Base-by-base conservation (phyloP, 2,797 vertebrate genomes). In the Syngnathus rostellatus region DNA sequence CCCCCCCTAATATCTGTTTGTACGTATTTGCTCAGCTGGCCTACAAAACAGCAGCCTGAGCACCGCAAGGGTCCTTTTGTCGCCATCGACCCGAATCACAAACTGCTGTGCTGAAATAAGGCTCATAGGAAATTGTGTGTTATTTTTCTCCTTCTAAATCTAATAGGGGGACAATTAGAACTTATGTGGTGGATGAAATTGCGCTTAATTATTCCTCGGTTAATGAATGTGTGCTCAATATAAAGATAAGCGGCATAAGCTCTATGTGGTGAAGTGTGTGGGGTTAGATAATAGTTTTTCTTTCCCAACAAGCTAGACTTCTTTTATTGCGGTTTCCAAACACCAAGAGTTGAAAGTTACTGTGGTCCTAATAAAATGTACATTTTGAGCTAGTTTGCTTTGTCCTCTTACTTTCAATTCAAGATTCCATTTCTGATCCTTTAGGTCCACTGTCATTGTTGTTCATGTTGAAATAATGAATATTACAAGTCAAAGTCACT, bases 51-150 rank as follows among this genome's bases (percentile, higher is more conserved):
- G 51, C 72, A 72, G 73, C 46, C 68, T 65, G 66, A 41, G 43
- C 9, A 23, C 59, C 79, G 70, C 67, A 57, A 48, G 68, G 77
- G 77, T 74, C 57, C 41, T 37, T 71, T 77, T 72, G 72, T 64
- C 39, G 0, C 67, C 74, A 82, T 85, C 68, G 64, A 78, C 64
- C 72, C 71, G 66, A 71, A 84, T 89, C 79, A 84, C 69, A 65
- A 66, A 69, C 67, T 64, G 62, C 68, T 67, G 55, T 63, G 11
- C 45, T 68, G 59, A 73, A 77, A 82, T 75, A 65, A 66, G 65
- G 38, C 81, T 83, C 67, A 57, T 65, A 69, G 65, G 62, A 62
- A 71, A 67, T 62, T 40, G 58, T 53, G 19, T 68, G 64, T 63
- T 31, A 66, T 74, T 57, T 61, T 72, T 71, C 71, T 48, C 46